Evolutionary conservation across 2,888 invertebrate species (phyloP).

Genomic region (Acleris holmiana): DNA sequence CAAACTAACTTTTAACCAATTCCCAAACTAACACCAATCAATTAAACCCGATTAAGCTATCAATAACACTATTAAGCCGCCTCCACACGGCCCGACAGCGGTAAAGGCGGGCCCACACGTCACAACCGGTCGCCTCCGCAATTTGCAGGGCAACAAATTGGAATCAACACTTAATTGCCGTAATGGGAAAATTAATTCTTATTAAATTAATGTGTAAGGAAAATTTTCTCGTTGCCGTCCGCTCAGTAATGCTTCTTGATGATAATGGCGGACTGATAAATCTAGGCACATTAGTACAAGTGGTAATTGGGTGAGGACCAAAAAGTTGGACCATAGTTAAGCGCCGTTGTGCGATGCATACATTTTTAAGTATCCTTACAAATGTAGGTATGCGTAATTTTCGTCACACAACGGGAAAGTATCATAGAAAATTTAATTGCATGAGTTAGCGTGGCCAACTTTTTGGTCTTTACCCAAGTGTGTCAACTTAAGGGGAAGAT

Average conservation of each 20-base stretch:
- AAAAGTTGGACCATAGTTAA: too few species aligned
- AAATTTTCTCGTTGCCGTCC: not conserved
- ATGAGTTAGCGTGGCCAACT: too few species aligned
- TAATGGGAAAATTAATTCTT: conserved; percentile 24
- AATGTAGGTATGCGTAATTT: too few species aligned
- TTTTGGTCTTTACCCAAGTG: too few species aligned
- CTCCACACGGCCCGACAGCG: conserved; percentile 20
- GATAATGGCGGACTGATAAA: not conserved
- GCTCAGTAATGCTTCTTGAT: not conserved
- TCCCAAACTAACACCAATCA: conserved; percentile 10
- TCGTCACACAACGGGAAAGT: too few species aligned
- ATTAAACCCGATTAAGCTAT: conserved; percentile 15
- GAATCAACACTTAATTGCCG: conserved; percentile 12
- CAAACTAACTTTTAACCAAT: not conserved
- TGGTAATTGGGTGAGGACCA: too few species aligned
- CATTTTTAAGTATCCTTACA: too few species aligned
- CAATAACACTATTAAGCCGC: conserved; percentile 28
- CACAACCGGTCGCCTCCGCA: conserved; percentile 13
- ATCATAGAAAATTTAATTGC: too few species aligned
- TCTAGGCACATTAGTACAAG: too few species aligned
- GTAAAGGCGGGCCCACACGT: conserved; percentile 35
- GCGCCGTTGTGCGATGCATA: too few species aligned
- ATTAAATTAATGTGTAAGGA: conserved; percentile 21
- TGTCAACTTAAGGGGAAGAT: too few species aligned
- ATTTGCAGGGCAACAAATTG: conserved; percentile 22